phyloP scores from a whole-genome alignment of 1,140 invertebrate species.

The Chlorops oryzae region DNA sequence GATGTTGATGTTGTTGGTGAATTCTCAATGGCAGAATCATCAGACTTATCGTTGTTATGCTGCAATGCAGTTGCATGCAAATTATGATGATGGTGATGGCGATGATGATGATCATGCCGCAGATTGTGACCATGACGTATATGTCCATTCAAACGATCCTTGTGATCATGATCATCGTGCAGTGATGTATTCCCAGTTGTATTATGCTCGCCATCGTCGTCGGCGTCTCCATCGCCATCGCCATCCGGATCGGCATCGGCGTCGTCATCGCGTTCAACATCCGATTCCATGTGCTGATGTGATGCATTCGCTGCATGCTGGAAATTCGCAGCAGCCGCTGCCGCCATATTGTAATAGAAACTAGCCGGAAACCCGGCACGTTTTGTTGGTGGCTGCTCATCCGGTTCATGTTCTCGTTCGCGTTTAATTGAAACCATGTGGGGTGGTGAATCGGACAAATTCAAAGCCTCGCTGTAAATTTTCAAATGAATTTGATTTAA shows the following conservation, averaged over 20 bases:
- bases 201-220: constrained; percentile 29
- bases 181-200: constrained; percentile 31
- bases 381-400: constrained; percentile 56
- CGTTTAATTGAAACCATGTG: constrained; percentile 54
- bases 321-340: constrained; percentile 36
- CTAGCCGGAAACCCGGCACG: constrained; percentile 46
- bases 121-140: constrained; percentile 15
- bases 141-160: constrained; percentile 31
- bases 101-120: constrained; percentile 18
- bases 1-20: constrained; percentile 37
- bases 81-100: constrained; percentile 9
- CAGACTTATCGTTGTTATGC: constrained; percentile 38
- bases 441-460: constrained; percentile 56
- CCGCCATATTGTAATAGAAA: constrained; percentile 45
- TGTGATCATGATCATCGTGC: constrained; percentile 27
- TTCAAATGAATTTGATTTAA: too few relatives aligned
- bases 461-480: constrained; percentile 57
- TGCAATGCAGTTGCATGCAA: constrained; percentile 3
- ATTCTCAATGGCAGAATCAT: constrained; percentile 43
- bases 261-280: constrained; percentile 13
- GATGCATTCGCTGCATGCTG: constrained; percentile 20
- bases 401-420: constrained; percentile 54
- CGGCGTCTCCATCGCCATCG: constrained; percentile 34
- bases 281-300: constrained; percentile 12
- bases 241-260: constrained; percentile 34